phyloP scores from a whole-genome alignment of 2,113 vertebrate genomes.

The Beaufortia kweichowensis region DNA sequence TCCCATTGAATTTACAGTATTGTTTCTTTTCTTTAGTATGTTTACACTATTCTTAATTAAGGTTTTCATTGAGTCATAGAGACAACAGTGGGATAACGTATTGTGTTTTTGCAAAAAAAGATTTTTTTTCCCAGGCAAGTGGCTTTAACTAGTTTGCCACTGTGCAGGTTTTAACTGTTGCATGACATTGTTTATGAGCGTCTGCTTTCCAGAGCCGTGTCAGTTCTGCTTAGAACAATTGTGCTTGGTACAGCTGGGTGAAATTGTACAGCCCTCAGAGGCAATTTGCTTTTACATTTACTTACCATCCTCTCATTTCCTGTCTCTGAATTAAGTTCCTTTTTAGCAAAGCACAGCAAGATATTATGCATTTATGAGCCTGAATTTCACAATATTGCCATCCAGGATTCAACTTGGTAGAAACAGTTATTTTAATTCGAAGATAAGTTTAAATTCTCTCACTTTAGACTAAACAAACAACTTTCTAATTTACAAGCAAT shows the following conservation, averaged over 20 bases:
- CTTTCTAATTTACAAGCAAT: too few species aligned
- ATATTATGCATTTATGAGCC: conserved; percentile 5
- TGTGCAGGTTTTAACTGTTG: conserved; percentile 52
- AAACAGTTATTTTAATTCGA: background rate
- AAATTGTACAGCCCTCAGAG: conserved; percentile 60
- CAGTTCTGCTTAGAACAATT: conserved; percentile 46
- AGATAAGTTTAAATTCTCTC: background rate
- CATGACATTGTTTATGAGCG: conserved; percentile 39
- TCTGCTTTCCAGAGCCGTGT: conserved; percentile 53
- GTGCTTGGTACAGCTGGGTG: conserved; percentile 44
- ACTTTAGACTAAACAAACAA: background rate
- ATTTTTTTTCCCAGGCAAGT: conserved; percentile 62
- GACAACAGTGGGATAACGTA: conserved; percentile 31
- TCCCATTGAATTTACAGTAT: conserved; percentile 9
- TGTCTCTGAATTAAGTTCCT: conserved; percentile 64
- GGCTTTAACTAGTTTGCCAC: conserved; percentile 64
- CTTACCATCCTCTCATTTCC: conserved; percentile 70
- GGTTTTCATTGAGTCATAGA: conserved; percentile 3
- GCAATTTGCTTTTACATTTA: conserved; percentile 61
- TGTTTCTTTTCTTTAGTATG: background rate
- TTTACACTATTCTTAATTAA: conserved; percentile 3
- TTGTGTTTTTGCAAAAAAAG: conserved; percentile 56
- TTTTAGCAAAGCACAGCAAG: conserved; percentile 18
- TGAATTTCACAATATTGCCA: background rate
- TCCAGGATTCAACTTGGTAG: background rate